Evolutionary conservation across 2,113 vertebrate genomes (phyloP), one percentile per base, ranked within the genome.

Genomic region (Cyphomyrus discorhynchus): DNA sequence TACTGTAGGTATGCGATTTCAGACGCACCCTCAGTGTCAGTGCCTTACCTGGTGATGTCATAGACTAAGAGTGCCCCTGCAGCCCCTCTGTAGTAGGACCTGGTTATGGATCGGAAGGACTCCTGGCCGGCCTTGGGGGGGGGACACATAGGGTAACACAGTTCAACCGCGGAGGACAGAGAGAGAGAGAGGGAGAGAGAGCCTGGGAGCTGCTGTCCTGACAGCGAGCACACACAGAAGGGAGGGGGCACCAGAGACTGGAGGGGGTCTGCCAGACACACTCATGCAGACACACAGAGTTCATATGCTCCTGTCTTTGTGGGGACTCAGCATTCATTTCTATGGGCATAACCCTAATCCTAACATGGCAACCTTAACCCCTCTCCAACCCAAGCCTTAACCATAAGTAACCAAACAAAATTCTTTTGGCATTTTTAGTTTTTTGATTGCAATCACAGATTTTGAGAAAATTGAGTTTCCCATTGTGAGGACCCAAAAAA

Each of bases 81-180:
- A 3, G 98, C 98, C 92, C 98, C 98, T 97, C 98, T 98, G 97
- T 99, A 99, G 95, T 99, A 99, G 90, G 98, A 99, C 50, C 50
- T 17, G 50, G 50, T 52, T 52, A 52, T 52, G 50, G 50, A 52
- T 52, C 50, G 50, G 50, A 52, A 52, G 50, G 50, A 52, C 15
- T 52, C 50, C 50, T 52, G 50, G 50, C 50, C 50, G 50, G 50
- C 50, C 50, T 52, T n/a, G n/a, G 50, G 50, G 50, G 50, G 50
- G 3, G 15, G 50, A 15, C 50, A 52, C 15, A n/a, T n/a, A 53
- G 52, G 52, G 3, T 5, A 53, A 53, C 52, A 5, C 52, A 53
- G 52, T 17, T 53, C 17, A 53, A 17, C 52, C 52, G 52, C 52
- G 52, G 52, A 53, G 17, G 50, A 52, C 50, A 50, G 47, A 52